Evolutionary conservation across 35 echinoderm and acorn worm genomes (phyloP).

Genomic region (Strongylocentrotus purpuratus): DNA sequence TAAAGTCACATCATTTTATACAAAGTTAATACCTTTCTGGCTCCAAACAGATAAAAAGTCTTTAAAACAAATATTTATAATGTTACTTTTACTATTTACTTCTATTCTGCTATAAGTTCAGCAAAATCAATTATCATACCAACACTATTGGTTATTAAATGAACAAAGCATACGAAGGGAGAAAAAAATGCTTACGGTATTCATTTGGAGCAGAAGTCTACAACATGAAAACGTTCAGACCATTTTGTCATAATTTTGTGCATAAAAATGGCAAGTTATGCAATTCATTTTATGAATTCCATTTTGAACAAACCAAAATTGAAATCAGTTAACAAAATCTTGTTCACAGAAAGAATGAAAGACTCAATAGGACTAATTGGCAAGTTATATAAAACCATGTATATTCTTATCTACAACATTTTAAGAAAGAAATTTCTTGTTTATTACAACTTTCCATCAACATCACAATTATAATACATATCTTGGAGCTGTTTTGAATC

Average conservation of each 20-base stretch:
- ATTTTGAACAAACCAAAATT: not conserved
- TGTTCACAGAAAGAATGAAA: not conserved
- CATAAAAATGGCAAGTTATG: not conserved
- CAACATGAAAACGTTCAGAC: not conserved
- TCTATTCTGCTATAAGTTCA: too few relatives aligned
- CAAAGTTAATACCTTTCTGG: too few relatives aligned
- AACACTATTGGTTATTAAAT: too few relatives aligned
- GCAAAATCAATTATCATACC: too few relatives aligned
- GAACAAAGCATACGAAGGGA: too few relatives aligned
- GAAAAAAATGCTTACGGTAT: too few relatives aligned
- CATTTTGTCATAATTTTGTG: not conserved
- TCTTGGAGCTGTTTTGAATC: not conserved
- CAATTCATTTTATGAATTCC: not conserved
- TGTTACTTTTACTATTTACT: too few relatives aligned
- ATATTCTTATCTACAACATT: not conserved
- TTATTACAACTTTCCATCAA: not conserved
- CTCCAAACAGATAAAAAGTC: too few relatives aligned
- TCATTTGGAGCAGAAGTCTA: too few relatives aligned
- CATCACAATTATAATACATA: not conserved
- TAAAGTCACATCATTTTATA: too few relatives aligned
- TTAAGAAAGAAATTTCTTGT: not conserved
- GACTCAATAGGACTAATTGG: not conserved
- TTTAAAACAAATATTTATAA: too few relatives aligned
- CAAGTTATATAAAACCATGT: not conserved
- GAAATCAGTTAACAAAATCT: not conserved